Percentiles rank a stretch among this genome's conserved stretches.
Conservation (phyloP, 2,888 invertebrate species). For the Athalia rosae region DNA sequence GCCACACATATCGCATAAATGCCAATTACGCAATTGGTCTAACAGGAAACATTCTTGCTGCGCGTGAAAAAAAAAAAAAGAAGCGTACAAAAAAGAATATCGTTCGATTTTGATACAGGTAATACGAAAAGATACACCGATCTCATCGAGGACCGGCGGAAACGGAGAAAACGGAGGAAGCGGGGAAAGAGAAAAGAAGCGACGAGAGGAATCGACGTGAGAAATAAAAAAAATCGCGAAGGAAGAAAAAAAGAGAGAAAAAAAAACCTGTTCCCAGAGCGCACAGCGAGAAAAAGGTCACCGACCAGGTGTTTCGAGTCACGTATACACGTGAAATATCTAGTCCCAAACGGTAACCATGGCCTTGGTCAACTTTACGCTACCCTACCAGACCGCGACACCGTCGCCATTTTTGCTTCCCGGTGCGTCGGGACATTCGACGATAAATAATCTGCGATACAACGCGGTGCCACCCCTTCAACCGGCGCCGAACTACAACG, state of each 20-base stretch:
- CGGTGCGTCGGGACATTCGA: constrained; percentile 59
- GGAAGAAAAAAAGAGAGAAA: background rate
- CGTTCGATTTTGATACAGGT: too few relatives aligned
- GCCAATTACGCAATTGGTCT: too few relatives aligned
- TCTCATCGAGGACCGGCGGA: too few relatives aligned
- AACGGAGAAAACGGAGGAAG: too few relatives aligned
- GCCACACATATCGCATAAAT: too few relatives aligned
- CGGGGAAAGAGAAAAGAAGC: too few relatives aligned
- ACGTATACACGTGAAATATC: constrained; percentile 44
- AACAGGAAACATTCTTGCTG: too few relatives aligned
- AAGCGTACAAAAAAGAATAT: too few relatives aligned
- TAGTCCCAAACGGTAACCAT: constrained; percentile 55
- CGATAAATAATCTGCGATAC: constrained; percentile 63
- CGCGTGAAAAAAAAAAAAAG: too few relatives aligned
- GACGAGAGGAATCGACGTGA: too few relatives aligned
- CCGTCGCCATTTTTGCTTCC: constrained; percentile 66
- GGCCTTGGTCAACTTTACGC: constrained; percentile 69
- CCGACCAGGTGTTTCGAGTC: constrained; percentile 30
- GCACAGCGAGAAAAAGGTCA: constrained; percentile 1
- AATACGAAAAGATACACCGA: too few relatives aligned
- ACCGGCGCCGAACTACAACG: constrained; percentile 58
- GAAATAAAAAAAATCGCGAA: too few relatives aligned
- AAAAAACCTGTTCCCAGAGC: constrained; percentile 18
- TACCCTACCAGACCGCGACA: constrained; percentile 68
- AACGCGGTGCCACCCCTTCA: constrained; percentile 65